Conservation (phyloP, 2,888 invertebrate genomes). For the Busseola fusca region DNA sequence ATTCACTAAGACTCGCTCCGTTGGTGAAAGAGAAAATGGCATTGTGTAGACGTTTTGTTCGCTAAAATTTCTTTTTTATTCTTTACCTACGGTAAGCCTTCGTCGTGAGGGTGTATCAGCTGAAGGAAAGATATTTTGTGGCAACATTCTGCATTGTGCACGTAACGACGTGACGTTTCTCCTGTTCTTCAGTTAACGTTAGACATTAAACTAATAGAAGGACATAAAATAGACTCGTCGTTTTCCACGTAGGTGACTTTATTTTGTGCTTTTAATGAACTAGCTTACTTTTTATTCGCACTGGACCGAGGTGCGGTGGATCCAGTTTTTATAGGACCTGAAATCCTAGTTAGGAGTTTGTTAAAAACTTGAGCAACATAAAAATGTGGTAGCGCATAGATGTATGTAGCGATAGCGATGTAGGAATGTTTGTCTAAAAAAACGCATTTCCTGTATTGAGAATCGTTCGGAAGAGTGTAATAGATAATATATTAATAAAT, state of each 20-base stretch:
- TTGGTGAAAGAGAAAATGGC: slow-evolving; percentile 87
- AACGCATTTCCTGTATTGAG: slow-evolving; percentile 49
- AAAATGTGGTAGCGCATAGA: slow-evolving; percentile 51
- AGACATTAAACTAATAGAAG: slow-evolving; percentile 70
- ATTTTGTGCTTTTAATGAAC: slow-evolving; percentile 59
- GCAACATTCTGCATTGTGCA: slow-evolving; percentile 73
- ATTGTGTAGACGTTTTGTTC: slow-evolving; percentile 87
- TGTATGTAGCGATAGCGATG: slow-evolving; percentile 39
- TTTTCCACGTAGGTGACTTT: slow-evolving; percentile 61
- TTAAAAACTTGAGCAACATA: slow-evolving; percentile 58
- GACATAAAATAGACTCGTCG: slow-evolving; percentile 63
- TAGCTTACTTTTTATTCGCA: slow-evolving; percentile 65
- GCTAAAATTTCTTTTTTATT: slow-evolving; percentile 79
- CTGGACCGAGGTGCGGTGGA: slow-evolving; percentile 50
- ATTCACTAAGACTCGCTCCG: slow-evolving; percentile 85
- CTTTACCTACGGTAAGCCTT: slow-evolving; percentile 69
- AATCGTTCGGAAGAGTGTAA: too few relatives aligned
- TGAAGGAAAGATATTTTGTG: slow-evolving; percentile 74
- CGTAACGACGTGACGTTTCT: slow-evolving; percentile 73
- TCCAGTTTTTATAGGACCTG: slow-evolving; percentile 63
- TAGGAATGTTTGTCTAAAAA: slow-evolving; percentile 51
- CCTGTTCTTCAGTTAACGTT: slow-evolving; percentile 67
- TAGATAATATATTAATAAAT: too few relatives aligned
- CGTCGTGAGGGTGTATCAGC: slow-evolving; percentile 66
- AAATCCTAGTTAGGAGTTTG: slow-evolving; percentile 66